A percentile compares a stretch with the other conserved stretches of the same genome.
These are phyloP conservation scores for Scomber colias DNA, from an alignment of 2,113 vertebrate genomes.

Conservation along the genomic window DNA sequence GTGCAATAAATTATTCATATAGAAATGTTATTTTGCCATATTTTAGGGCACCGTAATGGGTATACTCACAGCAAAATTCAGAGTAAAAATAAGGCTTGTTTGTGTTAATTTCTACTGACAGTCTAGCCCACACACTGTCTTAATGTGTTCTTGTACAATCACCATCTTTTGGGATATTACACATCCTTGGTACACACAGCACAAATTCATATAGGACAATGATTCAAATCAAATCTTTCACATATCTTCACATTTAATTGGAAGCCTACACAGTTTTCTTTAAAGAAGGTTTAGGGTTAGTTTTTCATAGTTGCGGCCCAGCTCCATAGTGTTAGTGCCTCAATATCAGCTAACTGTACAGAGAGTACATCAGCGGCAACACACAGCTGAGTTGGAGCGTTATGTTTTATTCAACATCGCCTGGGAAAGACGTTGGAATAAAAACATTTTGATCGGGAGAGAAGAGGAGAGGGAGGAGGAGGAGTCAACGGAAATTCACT, in stretches of 20 bases:
- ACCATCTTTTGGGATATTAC: neutral
- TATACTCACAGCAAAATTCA: slow-evolving; percentile 4
- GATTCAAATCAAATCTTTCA: neutral
- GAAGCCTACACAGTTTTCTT: neutral
- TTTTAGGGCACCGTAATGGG: slow-evolving; percentile 2
- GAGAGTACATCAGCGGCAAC: slow-evolving; percentile 20
- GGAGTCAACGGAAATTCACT: slow-evolving; percentile 12
- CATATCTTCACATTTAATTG: neutral
- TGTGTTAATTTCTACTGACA: slow-evolving; percentile 40
- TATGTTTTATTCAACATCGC: slow-evolving; percentile 67
- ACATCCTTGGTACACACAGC: neutral
- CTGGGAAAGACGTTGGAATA: slow-evolving; percentile 41
- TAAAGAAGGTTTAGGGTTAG: neutral
- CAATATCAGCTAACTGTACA: neutral
- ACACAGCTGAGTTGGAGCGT: slow-evolving; percentile 3
- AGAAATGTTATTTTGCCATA: slow-evolving; percentile 12
- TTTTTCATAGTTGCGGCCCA: neutral
- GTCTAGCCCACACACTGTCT: neutral
- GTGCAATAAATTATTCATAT: slow-evolving; percentile 47
- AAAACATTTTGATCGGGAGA: neutral
- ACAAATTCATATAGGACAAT: neutral
- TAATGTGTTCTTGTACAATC: slow-evolving; percentile 7
- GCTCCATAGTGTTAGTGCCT: neutral
- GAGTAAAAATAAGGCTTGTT: neutral
- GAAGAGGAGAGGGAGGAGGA: neutral